A percentile compares a stretch with the other conserved stretches of the same genome.
phyloP scores from a whole-genome alignment of 2,113 vertebrate species.

The Vicugna pacos region DNA sequence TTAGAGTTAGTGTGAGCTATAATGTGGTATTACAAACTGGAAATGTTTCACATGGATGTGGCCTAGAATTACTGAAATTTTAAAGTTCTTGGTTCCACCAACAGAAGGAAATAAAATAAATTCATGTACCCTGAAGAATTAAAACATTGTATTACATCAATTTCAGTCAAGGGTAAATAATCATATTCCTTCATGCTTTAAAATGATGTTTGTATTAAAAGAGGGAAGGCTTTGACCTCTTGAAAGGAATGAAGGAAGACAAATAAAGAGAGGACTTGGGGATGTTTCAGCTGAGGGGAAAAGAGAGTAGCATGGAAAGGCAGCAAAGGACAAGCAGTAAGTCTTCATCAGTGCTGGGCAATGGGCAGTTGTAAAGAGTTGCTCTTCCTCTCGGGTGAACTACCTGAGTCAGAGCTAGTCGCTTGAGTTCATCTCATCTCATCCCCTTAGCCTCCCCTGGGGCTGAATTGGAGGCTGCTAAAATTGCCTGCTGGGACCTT shows the following conservation, averaged over 20 bases:
- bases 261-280: background rate
- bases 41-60: background rate
- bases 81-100: background rate
- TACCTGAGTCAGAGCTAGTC: background rate
- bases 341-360: background rate
- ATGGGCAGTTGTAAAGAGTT: background rate
- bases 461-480: background rate
- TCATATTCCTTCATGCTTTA: background rate
- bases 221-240: background rate
- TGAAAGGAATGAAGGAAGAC: background rate
- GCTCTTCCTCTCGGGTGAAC: background rate
- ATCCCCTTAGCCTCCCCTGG: background rate
- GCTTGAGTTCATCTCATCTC: background rate
- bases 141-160: background rate
- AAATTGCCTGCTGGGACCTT: background rate
- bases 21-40: background rate
- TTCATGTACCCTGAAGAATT: background rate
- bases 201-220: background rate
- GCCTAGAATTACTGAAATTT: background rate
- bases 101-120: slow-evolving; percentile 15
- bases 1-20: background rate
- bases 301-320: background rate
- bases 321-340: background rate
- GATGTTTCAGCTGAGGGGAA: background rate
- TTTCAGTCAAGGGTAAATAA: background rate